phyloP scores from a whole-genome alignment of 2,888 invertebrate genomes.

The Dioctria rufipes region DNA sequence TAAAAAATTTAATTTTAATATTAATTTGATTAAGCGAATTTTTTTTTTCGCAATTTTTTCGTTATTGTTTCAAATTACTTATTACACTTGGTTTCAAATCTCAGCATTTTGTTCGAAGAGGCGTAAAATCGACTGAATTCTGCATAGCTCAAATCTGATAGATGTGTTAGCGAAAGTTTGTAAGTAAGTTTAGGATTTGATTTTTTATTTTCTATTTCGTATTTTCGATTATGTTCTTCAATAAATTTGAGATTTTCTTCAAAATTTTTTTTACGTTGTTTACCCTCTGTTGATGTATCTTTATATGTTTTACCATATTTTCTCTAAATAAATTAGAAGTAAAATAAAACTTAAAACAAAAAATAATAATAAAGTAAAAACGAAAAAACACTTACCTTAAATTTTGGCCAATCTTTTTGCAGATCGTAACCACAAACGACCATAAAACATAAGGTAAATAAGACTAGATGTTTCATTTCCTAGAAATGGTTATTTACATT shows the following conservation, averaged over 20 bases:
- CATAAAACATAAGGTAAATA: slow-evolving; percentile 16
- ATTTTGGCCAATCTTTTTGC: slow-evolving; percentile 36
- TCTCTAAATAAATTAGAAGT: neutral
- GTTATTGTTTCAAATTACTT: no score
- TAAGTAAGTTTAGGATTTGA: neutral
- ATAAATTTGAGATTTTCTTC: neutral
- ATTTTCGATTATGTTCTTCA: slow-evolving; percentile 12
- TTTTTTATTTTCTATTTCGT: slow-evolving; percentile 11
- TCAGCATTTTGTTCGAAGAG: no score
- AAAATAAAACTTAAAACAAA: no score
- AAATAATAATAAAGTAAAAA: neutral
- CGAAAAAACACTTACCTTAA: neutral
- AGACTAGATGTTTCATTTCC: slow-evolving; percentile 9
- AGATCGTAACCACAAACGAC: slow-evolving; percentile 43
- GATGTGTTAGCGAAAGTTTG: neutral
- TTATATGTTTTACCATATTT: slow-evolving; percentile 23
- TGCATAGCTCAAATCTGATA: slow-evolving; percentile 2
- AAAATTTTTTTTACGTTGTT: neutral
- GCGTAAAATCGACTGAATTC: neutral
- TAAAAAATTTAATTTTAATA: no score
- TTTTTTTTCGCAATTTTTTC: no score
- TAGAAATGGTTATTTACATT: neutral
- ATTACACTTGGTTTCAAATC: no score
- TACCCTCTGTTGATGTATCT: neutral
- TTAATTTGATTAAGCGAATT: no score